Evolutionary conservation across 2,888 invertebrate species (phyloP), one percentile per base, ranked within the genome.

Genomic region (Macrosiphum euphorbiae): DNA sequence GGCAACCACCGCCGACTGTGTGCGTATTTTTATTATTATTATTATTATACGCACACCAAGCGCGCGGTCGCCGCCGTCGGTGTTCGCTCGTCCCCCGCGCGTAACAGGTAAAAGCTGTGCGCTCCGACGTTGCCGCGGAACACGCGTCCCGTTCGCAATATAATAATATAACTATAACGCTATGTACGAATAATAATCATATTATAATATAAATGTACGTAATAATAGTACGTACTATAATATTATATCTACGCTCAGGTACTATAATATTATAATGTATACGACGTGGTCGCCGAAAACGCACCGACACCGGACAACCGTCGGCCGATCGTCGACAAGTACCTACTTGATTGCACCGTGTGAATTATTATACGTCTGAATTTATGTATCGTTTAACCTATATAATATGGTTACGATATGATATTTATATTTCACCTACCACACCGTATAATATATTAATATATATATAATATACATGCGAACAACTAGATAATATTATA

Each of bases 51-150:
- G 58, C 52, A 41, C 47, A 47, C 35, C 58, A 44, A n/a, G 90
- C 55, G 55, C 85, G 84, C 85, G 78, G 50, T 52, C 78, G 78
- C 35, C 78, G 78, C 1, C 87, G 58, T 50, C 92, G 28, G 61
- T 92, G 28, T 50, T 85, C 44, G n/a, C 84, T 50, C 61, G 86
- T 86, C 41, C 61, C 90, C 86, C 26, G 86, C 93, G 93, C 93
- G 93, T 94, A 90, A 94, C 93, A 90, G 90, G 89, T 94, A 94
- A 84, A 78, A 78, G 88, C 89, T 78, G 93, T 85, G 58, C 88
- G 67, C 92, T 50, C 61, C 55, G 67, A 44, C 44, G 61, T 58
- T 55, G 35, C 90, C 35, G 52, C 58, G 5, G 41, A 55, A 58
- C 91, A 61, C 87, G 87, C 61, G 61, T 85, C 84, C 84, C 44